These are phyloP conservation scores for Drosophila arizonae DNA, from an alignment of 1,140 invertebrate species.

Conservation along the genomic window DNA sequence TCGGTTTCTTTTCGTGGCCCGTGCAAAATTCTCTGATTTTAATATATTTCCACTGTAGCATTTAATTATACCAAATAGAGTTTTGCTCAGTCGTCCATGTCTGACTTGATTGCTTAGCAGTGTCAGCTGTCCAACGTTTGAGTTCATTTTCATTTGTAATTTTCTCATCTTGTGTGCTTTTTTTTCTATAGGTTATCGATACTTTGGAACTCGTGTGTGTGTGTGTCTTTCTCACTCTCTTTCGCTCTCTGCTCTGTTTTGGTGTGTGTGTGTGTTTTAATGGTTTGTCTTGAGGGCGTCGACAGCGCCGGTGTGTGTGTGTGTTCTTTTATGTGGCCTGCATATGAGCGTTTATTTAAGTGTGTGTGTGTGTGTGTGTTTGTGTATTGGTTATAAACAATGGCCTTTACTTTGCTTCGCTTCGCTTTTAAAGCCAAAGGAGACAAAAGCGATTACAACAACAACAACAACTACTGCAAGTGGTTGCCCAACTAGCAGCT, in stretches of 20 bases:
- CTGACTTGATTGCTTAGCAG: constrained; percentile 11
- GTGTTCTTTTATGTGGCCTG: constrained; percentile 27
- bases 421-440: constrained; percentile 36
- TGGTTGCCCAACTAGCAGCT: constrained; percentile 72
- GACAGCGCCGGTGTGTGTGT: constrained; percentile 15
- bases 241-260: constrained; percentile 19
- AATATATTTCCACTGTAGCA: too few relatives aligned
- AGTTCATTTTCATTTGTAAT: constrained; percentile 56
- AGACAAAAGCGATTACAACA: constrained; percentile 42
- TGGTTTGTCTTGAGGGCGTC: constrained; percentile 54
- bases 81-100: neutral
- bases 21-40: too few relatives aligned
- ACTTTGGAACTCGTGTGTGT: constrained; percentile 28
- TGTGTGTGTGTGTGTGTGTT: neutral
- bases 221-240: constrained; percentile 27
- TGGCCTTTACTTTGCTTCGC: constrained; percentile 48
- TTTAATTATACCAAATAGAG: neutral
- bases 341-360: neutral
- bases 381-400: constrained; percentile 35
- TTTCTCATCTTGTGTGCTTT: constrained; percentile 43
- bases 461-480: constrained; percentile 64
- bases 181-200: constrained; percentile 58
- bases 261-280: constrained; percentile 52
- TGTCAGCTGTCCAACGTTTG: constrained; percentile 45
- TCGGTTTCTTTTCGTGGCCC: too few relatives aligned